phyloP scores from a whole-genome alignment of 2,888 invertebrate species.

The Rhamnusium bicolor region DNA sequence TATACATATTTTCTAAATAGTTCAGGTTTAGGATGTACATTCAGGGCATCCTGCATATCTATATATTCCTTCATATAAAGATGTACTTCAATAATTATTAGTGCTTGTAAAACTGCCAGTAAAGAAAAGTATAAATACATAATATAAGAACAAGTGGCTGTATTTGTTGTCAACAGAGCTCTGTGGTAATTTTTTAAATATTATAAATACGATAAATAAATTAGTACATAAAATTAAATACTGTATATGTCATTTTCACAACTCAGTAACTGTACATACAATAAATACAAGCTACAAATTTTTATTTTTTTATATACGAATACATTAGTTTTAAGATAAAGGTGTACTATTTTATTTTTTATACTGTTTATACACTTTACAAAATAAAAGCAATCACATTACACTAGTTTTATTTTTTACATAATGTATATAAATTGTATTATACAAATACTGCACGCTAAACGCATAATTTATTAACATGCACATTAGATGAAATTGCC shows the following conservation, averaged over 20 bases:
- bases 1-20: neutral
- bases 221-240: neutral
- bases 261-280: neutral
- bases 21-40: constrained; percentile 19
- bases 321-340: constrained; percentile 56
- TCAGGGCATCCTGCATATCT: neutral
- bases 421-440: constrained; percentile 28
- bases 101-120: constrained; percentile 25
- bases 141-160: constrained; percentile 1
- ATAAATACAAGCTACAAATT: constrained; percentile 7
- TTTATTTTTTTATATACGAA: constrained; percentile 18
- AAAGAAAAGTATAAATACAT: constrained; percentile 14
- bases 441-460: constrained; percentile 14
- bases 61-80: neutral
- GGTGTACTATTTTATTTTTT: constrained; percentile 67
- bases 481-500: constrained; percentile 19
- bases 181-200: neutral
- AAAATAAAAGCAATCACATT: constrained; percentile 49
- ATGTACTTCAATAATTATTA: constrained; percentile 27
- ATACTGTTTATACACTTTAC: constrained; percentile 48
- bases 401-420: constrained; percentile 44
- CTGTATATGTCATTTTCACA: neutral
- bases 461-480: constrained; percentile 24
- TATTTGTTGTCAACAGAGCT: constrained; percentile 11
- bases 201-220: neutral